Conservation (phyloP, 2,797 vertebrate species). For the Anguilla obscura region DNA sequence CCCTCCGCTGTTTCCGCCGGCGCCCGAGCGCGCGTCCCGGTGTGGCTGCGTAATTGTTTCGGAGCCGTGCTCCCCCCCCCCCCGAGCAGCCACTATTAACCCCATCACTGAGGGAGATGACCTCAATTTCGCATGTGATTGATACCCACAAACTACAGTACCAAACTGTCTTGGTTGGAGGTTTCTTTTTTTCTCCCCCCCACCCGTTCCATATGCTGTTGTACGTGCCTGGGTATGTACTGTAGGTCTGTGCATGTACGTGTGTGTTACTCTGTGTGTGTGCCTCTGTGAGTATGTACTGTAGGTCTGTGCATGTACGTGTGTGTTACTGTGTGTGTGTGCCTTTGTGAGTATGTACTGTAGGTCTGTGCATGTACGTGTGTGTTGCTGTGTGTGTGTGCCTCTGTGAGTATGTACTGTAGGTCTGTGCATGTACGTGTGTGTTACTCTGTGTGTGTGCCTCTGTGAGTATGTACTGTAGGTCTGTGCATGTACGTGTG, state of each 20-base stretch:
- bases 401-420: too few relatives aligned
- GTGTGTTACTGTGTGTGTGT: background rate
- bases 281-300: background rate
- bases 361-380: background rate
- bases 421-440: too few relatives aligned
- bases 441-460: too few relatives aligned
- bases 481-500: background rate
- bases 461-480: background rate
- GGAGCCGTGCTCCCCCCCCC: conserved; percentile 24
- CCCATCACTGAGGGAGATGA: conserved; percentile 44
- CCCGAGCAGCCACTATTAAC: conserved; percentile 50
- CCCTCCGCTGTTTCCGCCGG: conserved; percentile 10
- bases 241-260: background rate
- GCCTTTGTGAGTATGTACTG: background rate
- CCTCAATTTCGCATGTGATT: conserved; percentile 55
- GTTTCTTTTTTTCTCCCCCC: background rate
- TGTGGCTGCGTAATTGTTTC: conserved; percentile 36
- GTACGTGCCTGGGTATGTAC: background rate
- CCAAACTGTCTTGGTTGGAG: background rate
- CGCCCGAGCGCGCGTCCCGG: background rate
- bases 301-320: background rate
- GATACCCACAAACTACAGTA: conserved; percentile 42
- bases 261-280: background rate
- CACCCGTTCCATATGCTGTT: background rate
- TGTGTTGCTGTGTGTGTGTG: background rate